Conservation (phyloP, 2,113 vertebrate species). For the Leptobrachium leishanense region DNA sequence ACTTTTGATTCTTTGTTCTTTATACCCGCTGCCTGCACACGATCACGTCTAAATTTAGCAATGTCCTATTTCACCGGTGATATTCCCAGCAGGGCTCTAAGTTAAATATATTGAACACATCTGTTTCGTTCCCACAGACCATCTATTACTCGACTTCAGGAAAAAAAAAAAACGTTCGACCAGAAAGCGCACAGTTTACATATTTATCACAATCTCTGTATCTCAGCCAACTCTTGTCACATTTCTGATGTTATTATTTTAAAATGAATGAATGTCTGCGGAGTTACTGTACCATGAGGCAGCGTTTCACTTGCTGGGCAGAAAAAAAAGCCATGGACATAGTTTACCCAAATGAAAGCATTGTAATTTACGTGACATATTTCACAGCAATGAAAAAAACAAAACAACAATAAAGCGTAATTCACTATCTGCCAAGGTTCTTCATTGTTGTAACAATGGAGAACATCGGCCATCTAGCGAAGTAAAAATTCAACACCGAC, state of each 20-base stretch:
- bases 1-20: neutral
- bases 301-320: too few species aligned
- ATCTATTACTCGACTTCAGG: neutral
- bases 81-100: neutral
- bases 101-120: neutral
- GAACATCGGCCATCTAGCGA: too few species aligned
- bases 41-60: conserved; percentile 22
- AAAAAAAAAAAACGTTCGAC: neutral
- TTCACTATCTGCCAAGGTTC: too few species aligned
- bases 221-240: neutral
- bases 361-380: too few species aligned
- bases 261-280: too few species aligned
- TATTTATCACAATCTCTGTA: neutral
- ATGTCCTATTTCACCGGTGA: conserved; percentile 17
- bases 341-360: too few species aligned
- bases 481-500: too few species aligned
- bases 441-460: too few species aligned
- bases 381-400: too few species aligned
- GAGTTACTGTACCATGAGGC: too few species aligned
- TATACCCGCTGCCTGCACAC: conserved; percentile 5
- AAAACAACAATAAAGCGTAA: too few species aligned
- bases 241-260: neutral
- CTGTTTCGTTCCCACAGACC: neutral
- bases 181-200: neutral
- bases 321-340: too few species aligned